Conservation (phyloP, 1,140 invertebrate species). For the Penaeus chinensis region DNA sequence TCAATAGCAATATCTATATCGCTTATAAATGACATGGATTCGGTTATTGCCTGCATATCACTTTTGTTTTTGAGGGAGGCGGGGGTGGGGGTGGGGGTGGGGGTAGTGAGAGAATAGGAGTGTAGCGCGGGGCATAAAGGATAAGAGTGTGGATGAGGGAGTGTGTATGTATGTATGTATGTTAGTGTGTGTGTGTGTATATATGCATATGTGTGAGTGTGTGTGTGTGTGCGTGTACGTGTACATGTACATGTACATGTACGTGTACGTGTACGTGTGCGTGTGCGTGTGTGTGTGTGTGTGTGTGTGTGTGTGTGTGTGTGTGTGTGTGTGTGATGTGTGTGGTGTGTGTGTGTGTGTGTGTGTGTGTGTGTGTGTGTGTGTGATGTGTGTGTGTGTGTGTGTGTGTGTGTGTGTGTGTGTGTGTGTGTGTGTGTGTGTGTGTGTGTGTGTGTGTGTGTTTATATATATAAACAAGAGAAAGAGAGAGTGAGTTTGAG, state of each 20-base stretch:
- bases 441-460: constrained; percentile 28
- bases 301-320: constrained; percentile 28
- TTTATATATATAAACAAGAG: constrained; percentile 13
- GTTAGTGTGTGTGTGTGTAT: constrained; percentile 17
- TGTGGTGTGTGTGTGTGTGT: constrained; percentile 28
- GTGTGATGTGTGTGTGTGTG: constrained; percentile 22
- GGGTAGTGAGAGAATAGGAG: background rate
- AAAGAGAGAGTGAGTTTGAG: background rate
- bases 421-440: constrained; percentile 28
- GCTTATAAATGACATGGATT: no score
- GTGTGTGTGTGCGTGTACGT: constrained; percentile 11
- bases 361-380: no score
- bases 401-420: constrained; percentile 28
- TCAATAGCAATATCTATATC: no score
- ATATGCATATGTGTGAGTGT: constrained; percentile 5
- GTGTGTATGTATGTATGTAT: constrained; percentile 9
- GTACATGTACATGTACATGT: background rate
- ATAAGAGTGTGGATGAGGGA: background rate
- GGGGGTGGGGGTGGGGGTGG: background rate
- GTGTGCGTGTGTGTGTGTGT: constrained; percentile 23
- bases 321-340: constrained; percentile 25
- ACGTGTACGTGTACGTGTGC: background rate
- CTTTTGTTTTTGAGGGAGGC: background rate
- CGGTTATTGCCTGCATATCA: no score
- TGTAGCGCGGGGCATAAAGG: background rate